Evolutionary conservation across 2,797 vertebrate species (phyloP).

Genomic region (Oceanodroma leucorhoa): DNA sequence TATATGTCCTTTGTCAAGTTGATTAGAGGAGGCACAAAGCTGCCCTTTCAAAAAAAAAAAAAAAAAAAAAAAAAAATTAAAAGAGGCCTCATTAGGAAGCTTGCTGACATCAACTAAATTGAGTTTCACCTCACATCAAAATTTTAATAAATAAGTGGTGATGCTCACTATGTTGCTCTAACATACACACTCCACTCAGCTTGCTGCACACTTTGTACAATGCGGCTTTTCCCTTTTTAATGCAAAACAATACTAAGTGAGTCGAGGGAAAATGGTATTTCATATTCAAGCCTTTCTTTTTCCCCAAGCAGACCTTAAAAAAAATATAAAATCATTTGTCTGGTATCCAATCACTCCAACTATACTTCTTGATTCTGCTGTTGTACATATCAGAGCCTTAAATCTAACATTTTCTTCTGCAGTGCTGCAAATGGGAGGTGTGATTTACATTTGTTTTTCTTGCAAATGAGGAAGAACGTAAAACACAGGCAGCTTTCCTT

Average conservation of each 20-base stretch:
- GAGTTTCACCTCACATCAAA: constrained; percentile 64
- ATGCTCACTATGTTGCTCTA: constrained; percentile 25
- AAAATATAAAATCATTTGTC: background rate
- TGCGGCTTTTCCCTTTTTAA: background rate
- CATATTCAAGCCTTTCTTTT: constrained; percentile 17
- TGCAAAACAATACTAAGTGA: constrained; percentile 29
- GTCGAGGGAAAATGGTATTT: constrained; percentile 3
- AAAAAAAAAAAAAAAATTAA: background rate
- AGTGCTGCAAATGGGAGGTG: constrained; percentile 7
- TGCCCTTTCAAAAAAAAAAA: constrained; percentile 50
- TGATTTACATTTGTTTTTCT: constrained; percentile 60
- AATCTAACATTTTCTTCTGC: constrained; percentile 32
- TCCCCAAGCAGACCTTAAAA: constrained; percentile 10
- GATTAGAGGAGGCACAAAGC: constrained; percentile 69
- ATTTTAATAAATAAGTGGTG: constrained; percentile 64
- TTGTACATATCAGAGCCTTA: background rate
- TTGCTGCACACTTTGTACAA: constrained; percentile 15
- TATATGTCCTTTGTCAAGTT: constrained; percentile 61
- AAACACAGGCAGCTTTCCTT: constrained; percentile 32
- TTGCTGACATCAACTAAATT: constrained; percentile 68
- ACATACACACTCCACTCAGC: background rate
- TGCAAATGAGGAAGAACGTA: constrained; percentile 33
- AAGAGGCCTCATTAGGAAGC: constrained; percentile 47
- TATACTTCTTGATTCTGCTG: background rate
- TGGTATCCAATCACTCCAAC: background rate